Conservation (phyloP, 2,888 invertebrate genomes). For the Latrodectus hesperus region DNA sequence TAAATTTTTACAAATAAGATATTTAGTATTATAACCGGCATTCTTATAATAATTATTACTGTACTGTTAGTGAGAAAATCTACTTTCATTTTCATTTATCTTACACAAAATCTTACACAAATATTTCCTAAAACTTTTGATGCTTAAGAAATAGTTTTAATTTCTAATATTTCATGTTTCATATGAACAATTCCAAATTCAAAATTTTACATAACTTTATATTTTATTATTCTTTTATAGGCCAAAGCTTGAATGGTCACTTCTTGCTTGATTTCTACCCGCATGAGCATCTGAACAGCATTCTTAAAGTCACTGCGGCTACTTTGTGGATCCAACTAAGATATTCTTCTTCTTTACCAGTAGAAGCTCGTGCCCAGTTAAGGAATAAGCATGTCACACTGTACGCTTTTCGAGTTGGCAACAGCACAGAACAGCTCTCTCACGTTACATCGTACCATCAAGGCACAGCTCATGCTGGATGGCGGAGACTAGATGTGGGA, state of each 20-base stretch:
- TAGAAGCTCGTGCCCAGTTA: constrained; percentile 72
- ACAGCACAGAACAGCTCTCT: constrained; percentile 75
- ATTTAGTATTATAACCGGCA: too few species aligned
- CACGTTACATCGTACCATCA: constrained; percentile 79
- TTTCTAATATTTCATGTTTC: too few species aligned
- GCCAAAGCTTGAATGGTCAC: constrained; percentile 88
- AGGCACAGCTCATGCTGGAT: constrained; percentile 83
- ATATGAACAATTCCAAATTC: neutral
- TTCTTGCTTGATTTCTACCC: constrained; percentile 89
- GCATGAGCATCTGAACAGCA: constrained; percentile 77
- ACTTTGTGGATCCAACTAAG: constrained; percentile 85
- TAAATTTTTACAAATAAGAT: too few species aligned
- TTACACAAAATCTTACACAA: too few species aligned
- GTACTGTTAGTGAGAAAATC: too few species aligned
- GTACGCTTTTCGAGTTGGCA: constrained; percentile 82
- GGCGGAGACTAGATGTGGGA: constrained; percentile 91
- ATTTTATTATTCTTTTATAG: constrained; percentile 76
- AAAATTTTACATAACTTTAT: neutral
- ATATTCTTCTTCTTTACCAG: constrained; percentile 74
- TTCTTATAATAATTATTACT: too few species aligned
- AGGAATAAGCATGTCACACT: constrained; percentile 79
- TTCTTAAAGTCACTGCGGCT: constrained; percentile 84
- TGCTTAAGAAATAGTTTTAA: too few species aligned
- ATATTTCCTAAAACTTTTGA: too few species aligned
- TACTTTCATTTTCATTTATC: too few species aligned